phyloP scores from a whole-genome alignment of 2,113 vertebrate species.

The Aplodontia rufa region DNA sequence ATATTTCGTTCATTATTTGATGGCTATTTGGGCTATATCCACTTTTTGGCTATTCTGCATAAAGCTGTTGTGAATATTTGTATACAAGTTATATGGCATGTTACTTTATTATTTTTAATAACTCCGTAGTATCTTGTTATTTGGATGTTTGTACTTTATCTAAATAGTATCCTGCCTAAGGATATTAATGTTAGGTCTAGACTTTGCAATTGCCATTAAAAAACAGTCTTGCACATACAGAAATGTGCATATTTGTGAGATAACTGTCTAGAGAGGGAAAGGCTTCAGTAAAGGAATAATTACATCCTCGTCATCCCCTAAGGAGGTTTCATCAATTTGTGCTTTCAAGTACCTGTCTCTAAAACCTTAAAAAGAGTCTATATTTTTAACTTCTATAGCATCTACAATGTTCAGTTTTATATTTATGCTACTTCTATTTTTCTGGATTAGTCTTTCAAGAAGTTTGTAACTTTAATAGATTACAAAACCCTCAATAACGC shows the following conservation, averaged over 20 bases:
- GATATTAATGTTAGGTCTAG: background rate
- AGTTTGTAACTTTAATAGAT: background rate
- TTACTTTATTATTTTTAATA: constrained; percentile 12
- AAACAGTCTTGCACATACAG: background rate
- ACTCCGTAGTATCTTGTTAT: background rate
- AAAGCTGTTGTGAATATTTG: background rate
- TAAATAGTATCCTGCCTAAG: background rate
- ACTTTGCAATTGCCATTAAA: background rate
- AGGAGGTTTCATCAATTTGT: background rate
- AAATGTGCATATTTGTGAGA: background rate
- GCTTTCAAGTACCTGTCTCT: background rate
- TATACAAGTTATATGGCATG: background rate
- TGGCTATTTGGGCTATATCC: background rate
- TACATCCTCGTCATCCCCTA: background rate
- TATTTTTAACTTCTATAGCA: background rate
- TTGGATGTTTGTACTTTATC: background rate
- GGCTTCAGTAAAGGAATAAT: background rate
- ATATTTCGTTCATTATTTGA: background rate
- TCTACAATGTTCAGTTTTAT: background rate
- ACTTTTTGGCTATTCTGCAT: background rate
- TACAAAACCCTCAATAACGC: background rate
- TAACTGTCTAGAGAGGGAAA: background rate
- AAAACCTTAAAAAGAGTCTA: background rate
- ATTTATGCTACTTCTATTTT: background rate
- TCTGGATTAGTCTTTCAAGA: background rate